Conservation (phyloP, 1,140 invertebrate genomes). For the Pseudomyrmex sp. region DNA sequence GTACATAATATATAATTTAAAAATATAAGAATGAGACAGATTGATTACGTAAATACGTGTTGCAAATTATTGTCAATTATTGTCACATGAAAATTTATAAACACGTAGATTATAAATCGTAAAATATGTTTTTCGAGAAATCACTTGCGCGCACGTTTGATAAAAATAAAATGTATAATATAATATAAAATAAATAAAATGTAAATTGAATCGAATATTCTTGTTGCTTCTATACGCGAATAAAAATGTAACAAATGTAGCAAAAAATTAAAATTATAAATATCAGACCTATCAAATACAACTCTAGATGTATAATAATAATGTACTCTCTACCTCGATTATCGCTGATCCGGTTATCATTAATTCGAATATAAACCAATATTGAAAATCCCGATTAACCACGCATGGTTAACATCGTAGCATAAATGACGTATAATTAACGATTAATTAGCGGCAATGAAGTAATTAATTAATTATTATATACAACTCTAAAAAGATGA, state of each 20-base stretch:
- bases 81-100: neutral
- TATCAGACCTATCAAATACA: neutral
- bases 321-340: neutral
- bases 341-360: neutral
- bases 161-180: neutral
- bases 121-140: neutral
- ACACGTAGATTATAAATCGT: neutral
- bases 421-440: conserved; percentile 32
- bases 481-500: neutral
- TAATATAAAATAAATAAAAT: too few species aligned
- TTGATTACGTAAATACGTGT: neutral
- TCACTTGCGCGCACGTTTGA: too few species aligned
- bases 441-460: conserved; percentile 7
- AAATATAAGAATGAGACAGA: neutral
- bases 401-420: conserved; percentile 1
- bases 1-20: neutral
- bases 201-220: too few species aligned
- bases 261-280: conserved; percentile 19
- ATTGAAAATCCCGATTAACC: conserved; percentile 16
- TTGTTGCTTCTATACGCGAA: neutral
- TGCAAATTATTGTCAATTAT: neutral
- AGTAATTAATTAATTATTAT: conserved; percentile 10
- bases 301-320: neutral
- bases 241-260: neutral
- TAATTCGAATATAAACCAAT: conserved; percentile 30